Evolutionary conservation across 2,113 vertebrate species (phyloP), one percentile per base, ranked within the genome.

Genomic region (Probosciger aterrimus): DNA sequence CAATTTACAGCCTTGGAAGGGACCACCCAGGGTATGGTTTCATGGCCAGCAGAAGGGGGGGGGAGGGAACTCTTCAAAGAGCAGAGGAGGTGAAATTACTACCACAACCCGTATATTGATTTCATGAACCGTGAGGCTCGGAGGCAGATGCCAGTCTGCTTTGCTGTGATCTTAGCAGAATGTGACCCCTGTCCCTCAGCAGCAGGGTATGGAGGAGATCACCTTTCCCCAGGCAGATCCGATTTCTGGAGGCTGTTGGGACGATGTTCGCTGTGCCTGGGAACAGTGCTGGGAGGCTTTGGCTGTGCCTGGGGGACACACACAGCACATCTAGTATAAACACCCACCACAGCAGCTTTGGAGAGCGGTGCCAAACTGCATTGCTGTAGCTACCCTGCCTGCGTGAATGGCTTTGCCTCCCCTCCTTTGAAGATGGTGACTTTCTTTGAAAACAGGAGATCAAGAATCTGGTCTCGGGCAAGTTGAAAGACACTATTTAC

Each of bases 1-100:
- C 86, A 94, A 35, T 96, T 97, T 93, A 93, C 81, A 89, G 78
- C 14, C 35, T 52, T 64, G 86, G 75, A 49, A 70, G 52, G 75
- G 96, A 95, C 97, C 95, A 97, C 96, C 97, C 95, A 82, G 77
- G 43, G 89, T 28, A 50, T 46, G 6, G 14, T 43, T 94, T 86
- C 59, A 25, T 71, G 82, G 60, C 74, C 1, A 64, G 7, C 12
- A 8, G 35, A 63, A 68, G 37, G 71, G 75, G 44, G 60, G 86
- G 47, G 85, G 71, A 77, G 74, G 28, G 57, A 74, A 2, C 50
- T 82, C 76, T 87, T 95, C 82, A 86, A 73, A 95, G 92, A 92
- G 81, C 20, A 15, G 28, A 59, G 84, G 80, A 82, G 86, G 50
- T 52, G 13, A 37, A 65, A 39, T 83, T 17, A 41, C 76, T 65